Evolutionary conservation across 2,888 invertebrate genomes (phyloP).

Genomic region (Glaucopsyche alexis): DNA sequence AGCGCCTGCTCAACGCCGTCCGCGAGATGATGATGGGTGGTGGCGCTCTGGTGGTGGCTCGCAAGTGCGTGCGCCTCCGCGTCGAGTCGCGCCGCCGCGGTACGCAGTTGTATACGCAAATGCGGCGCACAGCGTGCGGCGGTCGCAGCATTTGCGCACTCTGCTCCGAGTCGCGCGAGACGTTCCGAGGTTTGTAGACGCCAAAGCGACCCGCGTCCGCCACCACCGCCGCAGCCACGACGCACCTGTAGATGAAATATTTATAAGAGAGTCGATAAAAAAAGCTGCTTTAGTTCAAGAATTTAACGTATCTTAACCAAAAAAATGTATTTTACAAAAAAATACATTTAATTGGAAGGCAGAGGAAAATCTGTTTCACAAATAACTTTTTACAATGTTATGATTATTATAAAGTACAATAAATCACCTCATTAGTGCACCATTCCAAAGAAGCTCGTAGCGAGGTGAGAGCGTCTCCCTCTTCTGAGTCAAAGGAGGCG

Average conservation of each 20-base stretch:
- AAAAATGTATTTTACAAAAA: too few relatives aligned
- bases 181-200: conserved; percentile 71
- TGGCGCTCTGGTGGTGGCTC: conserved; percentile 37
- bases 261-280: too few relatives aligned
- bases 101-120: conserved; percentile 91
- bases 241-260: conserved; percentile 46
- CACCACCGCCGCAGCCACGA: conserved; percentile 53
- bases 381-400: neutral
- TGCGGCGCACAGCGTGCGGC: conserved; percentile 91
- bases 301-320: too few relatives aligned
- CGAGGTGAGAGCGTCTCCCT: conserved; percentile 64
- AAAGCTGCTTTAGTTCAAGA: too few relatives aligned
- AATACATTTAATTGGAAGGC: too few relatives aligned
- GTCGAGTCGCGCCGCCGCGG: conserved; percentile 67
- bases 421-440: conserved; percentile 68
- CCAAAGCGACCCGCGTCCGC: conserved; percentile 67
- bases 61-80: conserved; percentile 63
- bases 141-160: conserved; percentile 92
- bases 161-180: conserved; percentile 87
- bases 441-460: conserved; percentile 82
- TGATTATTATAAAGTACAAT: neutral
- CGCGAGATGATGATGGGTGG: conserved; percentile 63
- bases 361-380: too few relatives aligned
- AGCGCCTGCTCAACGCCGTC: conserved; percentile 53
- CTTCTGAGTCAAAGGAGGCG: conserved; percentile 72